These are phyloP conservation scores for Didymodactylos carnosus DNA, from an alignment of 2,888 invertebrate genomes.

Conservation along the genomic window DNA sequence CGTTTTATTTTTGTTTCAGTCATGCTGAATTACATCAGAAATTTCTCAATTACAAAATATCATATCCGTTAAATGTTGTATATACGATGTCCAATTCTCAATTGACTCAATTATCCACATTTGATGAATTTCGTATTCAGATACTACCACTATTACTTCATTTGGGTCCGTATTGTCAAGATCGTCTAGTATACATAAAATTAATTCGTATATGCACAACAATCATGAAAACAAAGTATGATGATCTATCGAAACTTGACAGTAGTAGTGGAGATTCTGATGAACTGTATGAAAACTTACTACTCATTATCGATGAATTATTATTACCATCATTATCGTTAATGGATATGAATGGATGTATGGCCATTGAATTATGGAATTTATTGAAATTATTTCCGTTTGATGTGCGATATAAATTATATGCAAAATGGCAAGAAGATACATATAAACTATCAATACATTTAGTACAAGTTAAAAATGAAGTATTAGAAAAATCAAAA, in stretches of 20 bases:
- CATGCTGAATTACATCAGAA: not conserved
- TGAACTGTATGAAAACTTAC: constrained; percentile 56
- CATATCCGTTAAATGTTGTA: not conserved
- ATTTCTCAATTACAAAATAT: not conserved
- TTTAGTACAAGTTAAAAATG: constrained; percentile 60
- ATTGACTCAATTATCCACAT: no score
- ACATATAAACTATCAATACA: constrained; percentile 59
- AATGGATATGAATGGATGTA: constrained; percentile 77
- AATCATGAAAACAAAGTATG: constrained; percentile 28
- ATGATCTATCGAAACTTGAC: not conserved
- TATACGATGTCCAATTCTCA: no score
- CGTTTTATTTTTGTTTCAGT: not conserved
- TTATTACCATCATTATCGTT: constrained; percentile 73
- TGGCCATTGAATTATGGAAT: constrained; percentile 86
- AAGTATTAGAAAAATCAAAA: constrained; percentile 70
- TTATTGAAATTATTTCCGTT: constrained; percentile 40
- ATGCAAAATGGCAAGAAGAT: constrained; percentile 88
- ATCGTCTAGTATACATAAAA: constrained; percentile 75
- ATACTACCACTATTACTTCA: constrained; percentile 2
- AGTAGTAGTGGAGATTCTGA: not conserved
- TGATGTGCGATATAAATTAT: constrained; percentile 50
- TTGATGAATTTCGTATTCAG: not conserved
- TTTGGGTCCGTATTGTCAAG: constrained; percentile 27
- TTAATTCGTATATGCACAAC: constrained; percentile 41
- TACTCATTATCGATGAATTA: constrained; percentile 65